Evolutionary conservation across 2,888 invertebrate genomes (phyloP), one percentile per base, ranked within the genome.

Genomic region (Tortrix viridana): DNA sequence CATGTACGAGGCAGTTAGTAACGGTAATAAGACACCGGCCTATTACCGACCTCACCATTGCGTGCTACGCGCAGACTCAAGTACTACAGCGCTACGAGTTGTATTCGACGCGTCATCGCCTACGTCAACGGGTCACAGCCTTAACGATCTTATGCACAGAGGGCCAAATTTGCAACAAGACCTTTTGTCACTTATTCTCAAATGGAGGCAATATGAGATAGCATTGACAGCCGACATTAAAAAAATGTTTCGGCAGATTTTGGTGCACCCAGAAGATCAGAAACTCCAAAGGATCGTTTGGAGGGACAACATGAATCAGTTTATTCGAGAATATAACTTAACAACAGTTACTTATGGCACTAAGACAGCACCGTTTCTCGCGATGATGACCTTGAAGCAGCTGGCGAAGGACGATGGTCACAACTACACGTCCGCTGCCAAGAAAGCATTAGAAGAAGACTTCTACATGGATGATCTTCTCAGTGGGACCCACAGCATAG

Each of bases 381-480:
- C 41, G n/a, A 43, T 43, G 41, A 43, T 43, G 41, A 43, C 41
- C 5, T n/a, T 43, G 16, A 43, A 43, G 16, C 41, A 16, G n/a
- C 16, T 43, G 5, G n/a, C 41, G 2, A 43, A 3, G 2, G 41
- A 46, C 6, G 46, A 46, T 12, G 46, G 20, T 4, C 46, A 46
- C 6, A 19, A 20, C 9, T 46, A 46, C 23, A 23, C 23, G 5
- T 12, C 46, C 0, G 46, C 6, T 3, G 19, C 18, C 44, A 44
- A 46, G 20, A 16, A 14, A 43, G 41, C 41, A 43, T 14, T 46
- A 20, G 20, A 20, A 20, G 20, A 46, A 18, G 20, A 46, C 20
- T 46, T 46, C 20, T 46, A 46, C 14, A 46, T 46, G 46, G 46
- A 46, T 9, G 46, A 46, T 9, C 46, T 46, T 7, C 20, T 46